phyloP scores from a whole-genome alignment of 1,140 invertebrate species.

The Araneus ventricosus region DNA sequence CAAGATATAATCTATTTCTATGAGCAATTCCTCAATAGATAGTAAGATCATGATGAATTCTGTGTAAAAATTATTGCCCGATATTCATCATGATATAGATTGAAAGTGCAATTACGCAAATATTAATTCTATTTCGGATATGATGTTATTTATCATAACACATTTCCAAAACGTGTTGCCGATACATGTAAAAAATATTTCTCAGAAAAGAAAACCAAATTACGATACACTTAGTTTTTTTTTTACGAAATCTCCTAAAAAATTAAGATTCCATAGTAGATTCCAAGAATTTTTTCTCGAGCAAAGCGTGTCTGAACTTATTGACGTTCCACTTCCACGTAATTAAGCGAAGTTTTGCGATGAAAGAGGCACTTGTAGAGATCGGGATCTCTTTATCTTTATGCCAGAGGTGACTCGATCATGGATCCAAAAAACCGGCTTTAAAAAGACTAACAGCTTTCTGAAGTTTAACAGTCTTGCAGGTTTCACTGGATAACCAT shows the following conservation, averaged over 20 bases:
- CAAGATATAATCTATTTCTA: too few relatives aligned
- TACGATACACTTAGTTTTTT: background rate
- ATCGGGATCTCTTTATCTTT: background rate
- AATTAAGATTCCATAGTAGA: background rate
- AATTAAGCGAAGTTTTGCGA: background rate
- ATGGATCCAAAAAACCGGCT: background rate
- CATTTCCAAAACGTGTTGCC: background rate
- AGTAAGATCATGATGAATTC: too few relatives aligned
- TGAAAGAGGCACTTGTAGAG: background rate
- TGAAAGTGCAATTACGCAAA: too few relatives aligned
- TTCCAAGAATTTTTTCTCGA: background rate
- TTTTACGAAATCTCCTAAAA: too few relatives aligned
- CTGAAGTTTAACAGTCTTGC: too few relatives aligned
- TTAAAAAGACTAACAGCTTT: background rate
- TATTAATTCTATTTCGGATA: too few relatives aligned
- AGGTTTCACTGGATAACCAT: too few relatives aligned
- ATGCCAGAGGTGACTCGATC: background rate
- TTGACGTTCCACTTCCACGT: background rate
- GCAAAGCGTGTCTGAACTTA: background rate
- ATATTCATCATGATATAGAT: too few relatives aligned
- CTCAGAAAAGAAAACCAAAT: background rate
- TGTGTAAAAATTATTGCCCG: too few relatives aligned
- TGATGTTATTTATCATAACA: background rate
- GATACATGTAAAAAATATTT: background rate
- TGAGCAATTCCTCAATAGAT: too few relatives aligned